Conservation (phyloP, 1,140 invertebrate species). For the Oncopeltus fasciatus region DNA sequence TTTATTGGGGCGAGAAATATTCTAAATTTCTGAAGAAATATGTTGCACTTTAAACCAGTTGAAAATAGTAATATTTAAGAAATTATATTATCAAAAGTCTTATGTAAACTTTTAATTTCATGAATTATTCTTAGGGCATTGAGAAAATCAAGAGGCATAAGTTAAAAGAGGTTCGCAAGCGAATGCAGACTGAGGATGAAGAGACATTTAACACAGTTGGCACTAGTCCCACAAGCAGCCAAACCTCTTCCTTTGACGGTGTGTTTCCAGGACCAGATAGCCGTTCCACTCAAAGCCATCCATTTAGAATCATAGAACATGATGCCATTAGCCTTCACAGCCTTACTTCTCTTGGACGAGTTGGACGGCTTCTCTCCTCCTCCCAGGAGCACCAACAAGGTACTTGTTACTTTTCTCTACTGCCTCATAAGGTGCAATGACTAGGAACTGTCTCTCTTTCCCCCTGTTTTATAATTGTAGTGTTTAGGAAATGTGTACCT, state of each 20-base stretch:
- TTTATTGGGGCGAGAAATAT: no score
- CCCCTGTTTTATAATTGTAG: no score
- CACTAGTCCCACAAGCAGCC: slow-evolving; percentile 60
- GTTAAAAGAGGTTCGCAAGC: slow-evolving; percentile 66
- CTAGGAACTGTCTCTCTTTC: no score
- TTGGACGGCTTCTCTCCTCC: slow-evolving; percentile 53
- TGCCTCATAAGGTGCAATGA: no score
- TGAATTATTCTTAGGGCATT: slow-evolving; percentile 15
- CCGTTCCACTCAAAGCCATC: slow-evolving; percentile 44
- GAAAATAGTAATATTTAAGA: no score
- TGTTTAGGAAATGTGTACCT: no score
- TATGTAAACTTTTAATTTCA: no score
- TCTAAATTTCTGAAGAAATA: no score
- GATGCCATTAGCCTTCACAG: slow-evolving; percentile 74
- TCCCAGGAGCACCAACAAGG: slow-evolving; percentile 11
- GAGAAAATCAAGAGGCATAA: slow-evolving; percentile 31
- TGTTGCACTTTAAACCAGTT: no score
- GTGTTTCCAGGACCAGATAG: slow-evolving; percentile 36
- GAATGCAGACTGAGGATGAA: slow-evolving; percentile 71
- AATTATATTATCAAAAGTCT: no score
- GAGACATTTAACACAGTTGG: slow-evolving; percentile 42
- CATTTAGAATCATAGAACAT: slow-evolving; percentile 69
- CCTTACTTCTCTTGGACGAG: slow-evolving; percentile 66
- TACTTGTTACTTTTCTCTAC: no score
- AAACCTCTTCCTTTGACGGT: slow-evolving; percentile 53